Evolutionary conservation across 92 coral and sea anemone species (phyloP).

Genomic region (Paramuricea clavata): DNA sequence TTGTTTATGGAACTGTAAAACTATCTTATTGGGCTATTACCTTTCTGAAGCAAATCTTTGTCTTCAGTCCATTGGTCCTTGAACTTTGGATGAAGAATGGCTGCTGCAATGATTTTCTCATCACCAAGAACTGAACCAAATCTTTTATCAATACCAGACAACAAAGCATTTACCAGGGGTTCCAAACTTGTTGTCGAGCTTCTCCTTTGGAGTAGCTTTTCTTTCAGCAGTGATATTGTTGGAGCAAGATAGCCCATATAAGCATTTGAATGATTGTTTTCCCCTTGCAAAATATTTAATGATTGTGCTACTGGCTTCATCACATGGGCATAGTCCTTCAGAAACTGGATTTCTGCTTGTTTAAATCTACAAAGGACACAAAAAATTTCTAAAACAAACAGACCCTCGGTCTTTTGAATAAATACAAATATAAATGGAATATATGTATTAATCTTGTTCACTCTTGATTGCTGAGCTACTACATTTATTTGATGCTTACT

Average conservation of each 20-base stretch:
- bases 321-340: too few relatives aligned
- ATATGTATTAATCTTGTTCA: neutral
- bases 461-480: too few relatives aligned
- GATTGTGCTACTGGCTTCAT: too few relatives aligned
- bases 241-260: too few relatives aligned
- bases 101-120: constrained; percentile 16
- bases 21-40: too few relatives aligned
- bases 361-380: neutral
- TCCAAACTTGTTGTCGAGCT: neutral
- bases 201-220: neutral
- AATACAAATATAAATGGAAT: neutral
- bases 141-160: constrained; percentile 4
- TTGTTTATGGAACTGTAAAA: neutral
- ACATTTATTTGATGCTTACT: neutral
- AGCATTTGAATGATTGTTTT: neutral
- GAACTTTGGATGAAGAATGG: neutral
- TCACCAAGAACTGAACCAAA: neutral
- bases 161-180: constrained; percentile 22
- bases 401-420: neutral
- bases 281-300: constrained; percentile 17
- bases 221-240: neutral
- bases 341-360: neutral
- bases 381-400: neutral
- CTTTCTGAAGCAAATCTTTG: constrained; percentile 3
- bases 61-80: constrained; percentile 8